phyloP scores from a whole-genome alignment of 1,140 invertebrate species.

The Aphis gossypii region DNA sequence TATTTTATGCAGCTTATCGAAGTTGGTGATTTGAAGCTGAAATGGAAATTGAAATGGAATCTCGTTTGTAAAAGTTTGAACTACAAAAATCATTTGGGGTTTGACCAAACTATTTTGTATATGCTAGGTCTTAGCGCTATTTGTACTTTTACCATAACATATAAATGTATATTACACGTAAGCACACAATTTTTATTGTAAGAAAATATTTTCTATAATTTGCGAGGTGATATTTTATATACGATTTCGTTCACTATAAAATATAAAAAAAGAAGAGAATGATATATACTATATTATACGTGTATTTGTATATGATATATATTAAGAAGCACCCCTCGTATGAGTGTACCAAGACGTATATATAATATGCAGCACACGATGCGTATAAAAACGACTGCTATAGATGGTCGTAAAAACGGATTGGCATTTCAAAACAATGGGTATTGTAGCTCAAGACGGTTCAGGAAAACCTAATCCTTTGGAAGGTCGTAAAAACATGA shows the following conservation, averaged over 20 bases:
- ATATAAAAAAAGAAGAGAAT: background rate
- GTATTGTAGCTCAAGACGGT: background rate
- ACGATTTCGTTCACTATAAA: background rate
- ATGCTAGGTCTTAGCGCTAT: too few species aligned
- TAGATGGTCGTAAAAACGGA: conserved; percentile 32
- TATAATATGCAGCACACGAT: too few species aligned
- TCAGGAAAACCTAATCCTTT: conserved; percentile 41
- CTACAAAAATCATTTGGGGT: too few species aligned
- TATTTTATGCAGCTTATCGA: conserved; percentile 28
- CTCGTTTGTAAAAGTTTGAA: too few species aligned
- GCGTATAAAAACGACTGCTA: background rate
- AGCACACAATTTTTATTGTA: background rate
- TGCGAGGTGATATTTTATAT: background rate
- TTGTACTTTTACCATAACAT: too few species aligned
- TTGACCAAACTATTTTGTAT: too few species aligned
- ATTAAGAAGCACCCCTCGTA: background rate
- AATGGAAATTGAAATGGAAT: conserved; percentile 36
- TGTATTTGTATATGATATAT: background rate
- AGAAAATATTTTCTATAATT: background rate
- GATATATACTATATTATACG: background rate
- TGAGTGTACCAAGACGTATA: background rate
- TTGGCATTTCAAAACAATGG: conserved; percentile 22
- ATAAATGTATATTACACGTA: background rate
- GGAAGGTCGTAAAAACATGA: conserved; percentile 46
- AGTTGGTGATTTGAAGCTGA: conserved; percentile 53